Conservation (phyloP, 2,888 invertebrate species). For the Sicus ferrugineus region DNA sequence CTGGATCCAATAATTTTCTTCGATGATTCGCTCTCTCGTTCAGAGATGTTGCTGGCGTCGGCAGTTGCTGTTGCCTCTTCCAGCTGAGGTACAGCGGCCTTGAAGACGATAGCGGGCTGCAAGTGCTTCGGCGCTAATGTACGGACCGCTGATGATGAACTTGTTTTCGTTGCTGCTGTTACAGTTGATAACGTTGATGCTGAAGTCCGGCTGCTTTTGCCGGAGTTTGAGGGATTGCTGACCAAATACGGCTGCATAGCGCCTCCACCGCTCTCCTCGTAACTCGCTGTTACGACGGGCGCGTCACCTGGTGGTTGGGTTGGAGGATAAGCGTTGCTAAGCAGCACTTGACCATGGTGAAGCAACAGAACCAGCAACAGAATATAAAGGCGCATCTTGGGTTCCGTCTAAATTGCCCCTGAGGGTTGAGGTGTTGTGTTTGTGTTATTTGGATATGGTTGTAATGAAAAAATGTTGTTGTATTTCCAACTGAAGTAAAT, state of each 20-base stretch:
- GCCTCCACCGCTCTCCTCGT: constrained; percentile 20
- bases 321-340: constrained; percentile 40
- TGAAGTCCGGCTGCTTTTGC: background rate
- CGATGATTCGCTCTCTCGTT: constrained; percentile 65
- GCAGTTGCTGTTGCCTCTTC: constrained; percentile 15
- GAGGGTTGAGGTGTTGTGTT: no score
- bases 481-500: no score
- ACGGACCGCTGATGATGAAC: constrained; percentile 24
- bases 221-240: background rate
- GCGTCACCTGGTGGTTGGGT: constrained; percentile 34
- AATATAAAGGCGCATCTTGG: constrained; percentile 43
- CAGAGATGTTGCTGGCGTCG: constrained; percentile 39
- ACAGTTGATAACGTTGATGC: constrained; percentile 22
- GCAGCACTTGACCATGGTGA: constrained; percentile 38
- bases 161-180: constrained; percentile 34
- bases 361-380: constrained; percentile 40
- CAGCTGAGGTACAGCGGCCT: constrained; percentile 48
- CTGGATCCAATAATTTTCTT: constrained; percentile 71
- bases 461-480: no score
- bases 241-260: constrained; percentile 29
- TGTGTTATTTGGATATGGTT: no score
- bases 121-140: constrained; percentile 36
- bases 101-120: constrained; percentile 54
- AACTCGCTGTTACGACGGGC: constrained; percentile 32
- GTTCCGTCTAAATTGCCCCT: no score